phyloP scores from a whole-genome alignment of 2,888 invertebrate species.

The Empis stercorea region DNA sequence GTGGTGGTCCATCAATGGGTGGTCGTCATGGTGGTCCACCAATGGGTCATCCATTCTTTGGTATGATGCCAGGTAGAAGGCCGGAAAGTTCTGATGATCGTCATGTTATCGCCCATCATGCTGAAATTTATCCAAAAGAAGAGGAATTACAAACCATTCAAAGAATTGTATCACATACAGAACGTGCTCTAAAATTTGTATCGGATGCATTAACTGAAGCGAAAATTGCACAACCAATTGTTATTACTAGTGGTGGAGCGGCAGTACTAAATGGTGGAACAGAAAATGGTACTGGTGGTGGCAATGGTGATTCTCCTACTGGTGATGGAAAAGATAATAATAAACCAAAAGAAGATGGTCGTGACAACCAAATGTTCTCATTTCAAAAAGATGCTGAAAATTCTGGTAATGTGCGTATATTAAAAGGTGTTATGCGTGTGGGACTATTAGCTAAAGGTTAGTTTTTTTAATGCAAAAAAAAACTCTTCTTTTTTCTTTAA shows the following conservation, averaged over 20 bases:
- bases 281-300: slow-evolving; percentile 28
- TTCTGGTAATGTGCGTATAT: slow-evolving; percentile 50
- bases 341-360: slow-evolving; percentile 51
- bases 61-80: slow-evolving; percentile 53
- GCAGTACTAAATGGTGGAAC: neutral
- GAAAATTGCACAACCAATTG: slow-evolving; percentile 7
- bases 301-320: slow-evolving; percentile 29
- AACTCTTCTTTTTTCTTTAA: neutral
- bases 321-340: slow-evolving; percentile 38
- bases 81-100: slow-evolving; percentile 93
- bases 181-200: slow-evolving; percentile 86
- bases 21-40: slow-evolving; percentile 36
- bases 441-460: slow-evolving; percentile 67
- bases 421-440: slow-evolving; percentile 95
- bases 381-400: slow-evolving; percentile 53
- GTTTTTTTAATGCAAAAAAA: neutral
- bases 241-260: neutral
- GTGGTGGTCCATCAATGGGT: slow-evolving; percentile 24
- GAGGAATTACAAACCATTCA: slow-evolving; percentile 80
- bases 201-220: slow-evolving; percentile 73
- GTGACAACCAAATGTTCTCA: slow-evolving; percentile 68
- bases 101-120: slow-evolving; percentile 86
- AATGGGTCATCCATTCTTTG: slow-evolving; percentile 38
- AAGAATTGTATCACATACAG: slow-evolving; percentile 82
- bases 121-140: slow-evolving; percentile 87